Conservation (phyloP, 2,113 vertebrate genomes). For the Triplophysa tibetana region DNA sequence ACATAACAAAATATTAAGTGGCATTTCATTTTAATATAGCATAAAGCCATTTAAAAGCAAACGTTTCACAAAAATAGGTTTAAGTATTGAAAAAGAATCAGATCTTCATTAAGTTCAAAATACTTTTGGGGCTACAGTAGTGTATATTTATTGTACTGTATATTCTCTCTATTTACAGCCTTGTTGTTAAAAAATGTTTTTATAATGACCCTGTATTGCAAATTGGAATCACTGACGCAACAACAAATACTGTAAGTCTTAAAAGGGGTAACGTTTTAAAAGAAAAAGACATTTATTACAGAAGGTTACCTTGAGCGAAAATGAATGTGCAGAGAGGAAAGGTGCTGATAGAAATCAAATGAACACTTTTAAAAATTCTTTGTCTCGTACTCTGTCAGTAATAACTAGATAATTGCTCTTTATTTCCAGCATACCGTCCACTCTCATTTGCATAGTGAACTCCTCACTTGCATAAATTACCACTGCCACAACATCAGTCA, state of each 20-base stretch:
- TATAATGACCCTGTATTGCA: no score
- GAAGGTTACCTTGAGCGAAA: constrained; percentile 25
- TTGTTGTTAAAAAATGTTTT: no score
- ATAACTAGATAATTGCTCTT: constrained; percentile 84
- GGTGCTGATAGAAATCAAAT: constrained; percentile 77
- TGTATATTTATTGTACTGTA: no score
- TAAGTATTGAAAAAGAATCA: neutral
- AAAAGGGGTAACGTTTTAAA: constrained; percentile 48
- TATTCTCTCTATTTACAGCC: no score
- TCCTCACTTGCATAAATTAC: constrained; percentile 82
- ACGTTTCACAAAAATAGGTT: neutral
- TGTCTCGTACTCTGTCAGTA: constrained; percentile 69
- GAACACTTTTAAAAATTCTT: constrained; percentile 74
- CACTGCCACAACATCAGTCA: constrained; percentile 78
- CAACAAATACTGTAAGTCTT: neutral
- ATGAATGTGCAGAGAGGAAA: constrained; percentile 56
- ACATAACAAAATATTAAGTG: no score
- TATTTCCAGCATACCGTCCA: constrained; percentile 75
- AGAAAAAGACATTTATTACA: constrained; percentile 59
- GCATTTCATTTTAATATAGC: no score
- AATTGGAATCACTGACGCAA: neutral
- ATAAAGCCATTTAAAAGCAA: neutral
- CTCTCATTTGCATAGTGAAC: constrained; percentile 81
- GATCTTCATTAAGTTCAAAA: no score
- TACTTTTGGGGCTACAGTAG: no score